A percentile compares a stretch with the other conserved stretches of the same genome.
These are phyloP conservation scores for Neosilurus mollespiculum DNA, from an alignment of 2,797 vertebrate species.

Conservation along the genomic window DNA sequence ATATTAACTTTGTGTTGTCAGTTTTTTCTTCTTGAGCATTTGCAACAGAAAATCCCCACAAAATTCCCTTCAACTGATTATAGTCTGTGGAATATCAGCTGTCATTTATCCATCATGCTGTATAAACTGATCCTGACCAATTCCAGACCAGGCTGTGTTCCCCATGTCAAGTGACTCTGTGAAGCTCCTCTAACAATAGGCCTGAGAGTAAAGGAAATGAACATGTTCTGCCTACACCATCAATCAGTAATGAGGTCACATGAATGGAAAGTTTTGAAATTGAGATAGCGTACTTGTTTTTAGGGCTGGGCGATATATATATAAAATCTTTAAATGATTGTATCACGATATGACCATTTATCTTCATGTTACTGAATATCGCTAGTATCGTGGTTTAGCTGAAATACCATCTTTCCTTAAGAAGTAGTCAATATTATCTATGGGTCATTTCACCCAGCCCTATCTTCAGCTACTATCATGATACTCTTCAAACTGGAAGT, in stretches of 20 bases:
- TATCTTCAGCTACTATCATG: too few species aligned
- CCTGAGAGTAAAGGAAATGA: not conserved
- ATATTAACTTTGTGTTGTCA: too few species aligned
- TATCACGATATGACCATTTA: too few species aligned
- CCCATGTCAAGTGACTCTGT: not conserved
- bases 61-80: not conserved
- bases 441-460: too few species aligned
- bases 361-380: too few species aligned
- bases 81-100: not conserved
- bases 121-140: not conserved
- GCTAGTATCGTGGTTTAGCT: too few species aligned
- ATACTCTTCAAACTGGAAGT: too few species aligned
- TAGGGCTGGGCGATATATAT: too few species aligned
- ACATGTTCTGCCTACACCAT: not conserved
- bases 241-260: not conserved
- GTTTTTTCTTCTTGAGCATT: not conserved
- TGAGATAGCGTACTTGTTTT: not conserved
- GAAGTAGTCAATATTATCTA: too few species aligned
- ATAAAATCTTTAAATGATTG: too few species aligned
- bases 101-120: not conserved
- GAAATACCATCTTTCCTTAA: too few species aligned
- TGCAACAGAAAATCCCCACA: not conserved
- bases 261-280: not conserved
- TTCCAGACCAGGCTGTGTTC: not conserved
- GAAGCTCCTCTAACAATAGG: not conserved